Evolutionary conservation across 1,140 invertebrate species (phyloP).

Genomic region (Halyomorpha halys): DNA sequence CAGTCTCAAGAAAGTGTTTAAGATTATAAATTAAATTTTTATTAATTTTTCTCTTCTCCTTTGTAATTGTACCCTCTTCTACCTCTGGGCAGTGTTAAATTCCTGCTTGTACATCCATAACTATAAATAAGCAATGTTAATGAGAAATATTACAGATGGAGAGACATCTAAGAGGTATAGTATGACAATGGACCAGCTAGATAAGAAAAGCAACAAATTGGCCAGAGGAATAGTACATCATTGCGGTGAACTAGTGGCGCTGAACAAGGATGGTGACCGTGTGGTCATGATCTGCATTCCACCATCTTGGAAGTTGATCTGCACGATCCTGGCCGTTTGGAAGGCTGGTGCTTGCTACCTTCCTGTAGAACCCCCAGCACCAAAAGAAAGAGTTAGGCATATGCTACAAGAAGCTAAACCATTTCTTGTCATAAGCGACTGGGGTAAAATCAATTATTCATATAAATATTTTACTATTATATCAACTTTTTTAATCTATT

Average conservation of each 20-base stretch:
- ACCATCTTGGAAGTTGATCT: conserved; percentile 57
- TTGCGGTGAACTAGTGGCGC: conserved; percentile 31
- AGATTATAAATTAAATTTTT: no score
- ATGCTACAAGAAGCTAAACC: conserved; percentile 67
- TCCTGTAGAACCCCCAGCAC: conserved; percentile 67
- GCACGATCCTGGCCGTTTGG: conserved; percentile 58
- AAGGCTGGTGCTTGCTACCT: conserved; percentile 74
- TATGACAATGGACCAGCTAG: conserved; percentile 45
- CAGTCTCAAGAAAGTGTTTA: no score
- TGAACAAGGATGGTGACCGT: conserved; percentile 52
- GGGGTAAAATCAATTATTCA: conserved; percentile 35
- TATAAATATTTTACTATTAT: no score
- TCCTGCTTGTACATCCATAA: no score
- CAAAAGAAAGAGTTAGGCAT: conserved; percentile 57
- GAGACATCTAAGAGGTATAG: conserved; percentile 32
- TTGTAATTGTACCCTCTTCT: no score
- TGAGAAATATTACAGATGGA: conserved; percentile 1
- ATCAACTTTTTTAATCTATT: no score
- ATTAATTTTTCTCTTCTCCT: no score
- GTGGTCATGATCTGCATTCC: conserved; percentile 65
- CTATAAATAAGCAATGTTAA: background rate
- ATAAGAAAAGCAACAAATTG: conserved; percentile 47
- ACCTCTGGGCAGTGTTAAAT: no score
- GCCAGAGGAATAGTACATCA: conserved; percentile 42
- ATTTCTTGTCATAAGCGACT: conserved; percentile 53